Percentiles rank a stretch among this genome's conserved stretches.
phyloP scores from a whole-genome alignment of 1,140 invertebrate species.

The Camponotus pennsylvanicus region DNA sequence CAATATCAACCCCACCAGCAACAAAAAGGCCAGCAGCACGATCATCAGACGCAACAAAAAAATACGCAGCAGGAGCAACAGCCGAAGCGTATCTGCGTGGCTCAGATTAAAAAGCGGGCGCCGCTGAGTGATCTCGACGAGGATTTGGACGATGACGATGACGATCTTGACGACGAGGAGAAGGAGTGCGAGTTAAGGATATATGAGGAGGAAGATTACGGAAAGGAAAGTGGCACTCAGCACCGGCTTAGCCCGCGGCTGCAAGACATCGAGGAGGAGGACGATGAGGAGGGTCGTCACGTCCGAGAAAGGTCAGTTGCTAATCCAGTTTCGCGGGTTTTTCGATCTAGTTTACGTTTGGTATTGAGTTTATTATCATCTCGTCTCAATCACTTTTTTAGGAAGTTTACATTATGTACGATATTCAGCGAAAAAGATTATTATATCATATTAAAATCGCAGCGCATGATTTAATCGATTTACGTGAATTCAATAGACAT shows the following conservation, averaged over 20 bases:
- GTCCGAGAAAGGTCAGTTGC: conserved; percentile 81
- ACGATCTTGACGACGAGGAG: conserved; percentile 67
- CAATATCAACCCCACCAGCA: conserved; percentile 68
- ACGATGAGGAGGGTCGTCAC: conserved; percentile 85
- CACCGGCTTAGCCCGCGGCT: conserved; percentile 84
- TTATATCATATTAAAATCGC: background rate
- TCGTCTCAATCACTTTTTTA: background rate
- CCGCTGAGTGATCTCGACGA: conserved; percentile 80
- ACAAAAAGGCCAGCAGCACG: conserved; percentile 50
- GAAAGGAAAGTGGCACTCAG: conserved; percentile 79
- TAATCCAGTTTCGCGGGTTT: conserved; percentile 43
- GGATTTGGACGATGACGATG: conserved; percentile 73
- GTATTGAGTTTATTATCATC: conserved; percentile 6
- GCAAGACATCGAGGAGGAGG: conserved; percentile 87
- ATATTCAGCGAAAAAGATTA: background rate
- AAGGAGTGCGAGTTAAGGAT: conserved; percentile 46
- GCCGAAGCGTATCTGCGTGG: conserved; percentile 25
- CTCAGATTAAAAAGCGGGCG: conserved; percentile 68
- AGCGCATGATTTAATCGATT: background rate
- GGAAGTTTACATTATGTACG: background rate
- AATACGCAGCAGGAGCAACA: conserved; percentile 57
- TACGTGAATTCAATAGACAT: background rate
- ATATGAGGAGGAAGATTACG: conserved; percentile 76
- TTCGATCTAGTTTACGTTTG: background rate
- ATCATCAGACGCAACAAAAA: conserved; percentile 57